These are phyloP conservation scores for Peromyscus polionotus DNA, from an alignment of 2,113 vertebrate species.

Conservation along the genomic window DNA sequence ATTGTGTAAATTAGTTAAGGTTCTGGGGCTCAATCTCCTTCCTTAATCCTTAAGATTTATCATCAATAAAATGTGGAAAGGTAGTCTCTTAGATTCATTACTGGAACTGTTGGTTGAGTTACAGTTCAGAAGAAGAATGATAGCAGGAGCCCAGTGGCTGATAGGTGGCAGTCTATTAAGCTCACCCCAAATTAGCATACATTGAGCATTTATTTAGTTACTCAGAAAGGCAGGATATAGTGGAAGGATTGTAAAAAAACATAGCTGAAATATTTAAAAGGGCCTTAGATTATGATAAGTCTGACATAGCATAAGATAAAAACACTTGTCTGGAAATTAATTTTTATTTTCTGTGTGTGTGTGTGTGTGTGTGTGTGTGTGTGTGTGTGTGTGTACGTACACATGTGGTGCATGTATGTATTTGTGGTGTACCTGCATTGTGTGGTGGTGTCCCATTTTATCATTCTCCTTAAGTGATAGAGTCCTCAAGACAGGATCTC, in stretches of 20 bases:
- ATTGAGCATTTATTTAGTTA: conserved; percentile 28
- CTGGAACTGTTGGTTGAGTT: background rate
- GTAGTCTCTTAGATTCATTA: background rate
- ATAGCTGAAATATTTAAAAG: background rate
- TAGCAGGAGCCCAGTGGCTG: background rate
- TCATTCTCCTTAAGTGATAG: background rate
- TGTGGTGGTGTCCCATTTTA: background rate
- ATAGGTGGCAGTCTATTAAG: background rate
- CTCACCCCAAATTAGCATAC: background rate
- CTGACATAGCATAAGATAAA: conserved; percentile 41
- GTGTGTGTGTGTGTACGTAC: background rate
- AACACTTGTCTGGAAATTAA: background rate
- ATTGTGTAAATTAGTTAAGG: conserved; percentile 2
- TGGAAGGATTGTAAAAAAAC: background rate
- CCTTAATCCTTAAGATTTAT: conserved; percentile 38
- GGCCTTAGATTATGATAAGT: background rate
- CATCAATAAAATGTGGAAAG: conserved; percentile 15
- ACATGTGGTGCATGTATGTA: background rate
- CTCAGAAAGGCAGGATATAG: background rate
- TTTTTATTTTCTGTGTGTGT: background rate
- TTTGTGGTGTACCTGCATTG: background rate
- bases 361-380: too few species aligned
- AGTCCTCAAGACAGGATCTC: background rate
- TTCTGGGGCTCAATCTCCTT: conserved; percentile 2
- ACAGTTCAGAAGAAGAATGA: background rate